Base-by-base conservation (phyloP, 2,888 invertebrate species). In the Meteorus colon region DNA sequence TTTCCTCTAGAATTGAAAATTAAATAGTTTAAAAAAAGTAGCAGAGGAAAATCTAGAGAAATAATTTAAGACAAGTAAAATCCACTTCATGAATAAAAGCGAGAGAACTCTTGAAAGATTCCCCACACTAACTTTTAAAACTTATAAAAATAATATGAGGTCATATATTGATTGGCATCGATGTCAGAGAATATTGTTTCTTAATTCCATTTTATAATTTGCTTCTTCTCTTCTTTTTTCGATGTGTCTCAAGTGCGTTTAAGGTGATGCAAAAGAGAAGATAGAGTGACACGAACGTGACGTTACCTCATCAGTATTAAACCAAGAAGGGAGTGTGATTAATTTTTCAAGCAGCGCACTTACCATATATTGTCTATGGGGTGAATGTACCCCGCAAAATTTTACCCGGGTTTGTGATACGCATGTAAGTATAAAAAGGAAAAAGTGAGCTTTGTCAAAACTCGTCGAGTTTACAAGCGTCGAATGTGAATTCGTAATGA, bases 401-500 rank as follows among this genome's bases (percentile, higher is more conserved):
- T 78, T 74, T 29, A 62, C 76, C 16, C 37, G 19, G 72, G 34
- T 51, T 48, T 63, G 24, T 59, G 71, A 5, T 59, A 51, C 37
- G 65, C 75, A 71, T 41, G 66, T 73, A 31, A 73, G 37, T 63
- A 69, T 41, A 55, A 59, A 73, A 29, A 75, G 71, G 59, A 29
- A 60, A 51, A 67, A 31, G 62, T 31, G 62, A 62, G 62, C 31
- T 62, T 62, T 62, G 62, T 62, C 62, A 31, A 62, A 62, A 62
- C 31, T 31, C 62, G 55, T 55, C 55, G 69, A 68, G 72, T 41
- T 45, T 65, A 34, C 41, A 75, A 77, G 73, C 69, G 51, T 70
- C 75, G 72, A 79, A 77, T 79, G 72, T 72, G 77, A 79, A 79
- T 77, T 73, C 66, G 31, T 79, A 74, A 79, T 77, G 77, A 75